These are phyloP conservation scores for Phoxinus dragarum DNA, from an alignment of 2,797 vertebrate genomes.

Conservation along the genomic window DNA sequence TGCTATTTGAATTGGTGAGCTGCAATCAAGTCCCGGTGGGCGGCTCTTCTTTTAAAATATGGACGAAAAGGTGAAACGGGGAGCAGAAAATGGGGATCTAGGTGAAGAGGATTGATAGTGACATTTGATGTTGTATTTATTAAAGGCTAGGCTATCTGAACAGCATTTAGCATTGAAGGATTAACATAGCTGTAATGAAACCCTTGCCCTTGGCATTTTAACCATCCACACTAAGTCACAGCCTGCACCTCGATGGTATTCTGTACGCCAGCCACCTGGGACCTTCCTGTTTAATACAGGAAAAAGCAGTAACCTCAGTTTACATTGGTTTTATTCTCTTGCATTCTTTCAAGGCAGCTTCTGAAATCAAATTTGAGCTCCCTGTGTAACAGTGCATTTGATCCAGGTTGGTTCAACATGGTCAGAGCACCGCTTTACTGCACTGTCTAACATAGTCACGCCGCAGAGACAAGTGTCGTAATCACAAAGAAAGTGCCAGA, in stretches of 20 bases:
- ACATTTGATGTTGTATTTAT: constrained; percentile 48
- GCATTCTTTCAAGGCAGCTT: not conserved
- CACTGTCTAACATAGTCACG: constrained; percentile 22
- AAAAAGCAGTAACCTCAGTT: constrained; percentile 10
- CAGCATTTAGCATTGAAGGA: constrained; percentile 37
- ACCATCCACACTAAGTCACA: constrained; percentile 1
- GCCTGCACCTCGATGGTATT: constrained; percentile 37
- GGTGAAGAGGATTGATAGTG: constrained; percentile 45
- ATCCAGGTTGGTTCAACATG: constrained; percentile 34
- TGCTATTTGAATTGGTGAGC: constrained; percentile 30
- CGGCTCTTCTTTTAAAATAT: constrained; percentile 17
- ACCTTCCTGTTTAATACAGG: constrained; percentile 17
- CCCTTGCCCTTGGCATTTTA: constrained; percentile 45
- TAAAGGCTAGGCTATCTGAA: constrained; percentile 39
- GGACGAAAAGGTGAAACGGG: constrained; percentile 17
- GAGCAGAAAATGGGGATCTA: constrained; percentile 7
- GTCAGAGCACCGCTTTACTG: not conserved
- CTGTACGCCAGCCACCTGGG: constrained; percentile 18
- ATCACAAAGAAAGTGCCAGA: constrained; percentile 60
- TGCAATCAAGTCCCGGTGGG: constrained; percentile 2
- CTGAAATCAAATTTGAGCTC: constrained; percentile 15
- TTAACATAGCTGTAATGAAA: constrained; percentile 37
- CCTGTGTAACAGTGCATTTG: constrained; percentile 40
- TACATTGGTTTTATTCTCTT: constrained; percentile 15
- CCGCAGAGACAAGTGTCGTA: constrained; percentile 44